A percentile compares a stretch with the other conserved stretches of the same genome.
Conservation (phyloP, 2,888 invertebrate species). For the Zygogramma bicolorata region DNA sequence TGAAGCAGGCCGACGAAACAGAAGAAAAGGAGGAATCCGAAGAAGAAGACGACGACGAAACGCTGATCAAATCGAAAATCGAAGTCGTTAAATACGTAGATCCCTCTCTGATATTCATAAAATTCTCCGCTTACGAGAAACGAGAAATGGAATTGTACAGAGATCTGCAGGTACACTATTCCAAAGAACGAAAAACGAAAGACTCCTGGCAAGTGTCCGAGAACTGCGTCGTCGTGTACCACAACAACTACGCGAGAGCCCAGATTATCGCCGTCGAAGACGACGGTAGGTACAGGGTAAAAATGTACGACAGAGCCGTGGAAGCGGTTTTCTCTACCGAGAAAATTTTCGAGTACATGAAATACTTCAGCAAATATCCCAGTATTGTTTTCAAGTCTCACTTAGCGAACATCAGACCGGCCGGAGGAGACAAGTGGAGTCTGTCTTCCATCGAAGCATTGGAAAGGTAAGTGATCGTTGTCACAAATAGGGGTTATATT, state of each 20-base stretch:
- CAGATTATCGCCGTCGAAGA: slow-evolving; percentile 67
- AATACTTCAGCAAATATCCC: slow-evolving; percentile 68
- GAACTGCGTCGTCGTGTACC: slow-evolving; percentile 67
- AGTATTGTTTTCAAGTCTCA: slow-evolving; percentile 77
- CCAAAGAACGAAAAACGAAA: slow-evolving; percentile 35
- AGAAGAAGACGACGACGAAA: slow-evolving; percentile 40
- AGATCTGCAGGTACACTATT: slow-evolving; percentile 54
- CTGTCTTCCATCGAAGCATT: slow-evolving; percentile 73
- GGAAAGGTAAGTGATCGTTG: slow-evolving; percentile 29
- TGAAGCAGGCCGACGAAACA: slow-evolving; percentile 49
- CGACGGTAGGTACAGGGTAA: slow-evolving; percentile 68
- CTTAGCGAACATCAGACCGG: slow-evolving; percentile 77
- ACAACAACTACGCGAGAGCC: slow-evolving; percentile 75
- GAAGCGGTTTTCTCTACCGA: slow-evolving; percentile 63
- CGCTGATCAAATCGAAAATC: slow-evolving; percentile 47
- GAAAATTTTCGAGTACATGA: slow-evolving; percentile 42
- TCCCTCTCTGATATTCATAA: slow-evolving; percentile 61
- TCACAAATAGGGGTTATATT: no score
- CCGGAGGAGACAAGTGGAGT: slow-evolving; percentile 75
- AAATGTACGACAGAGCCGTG: slow-evolving; percentile 76
- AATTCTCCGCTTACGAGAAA: slow-evolving; percentile 62
- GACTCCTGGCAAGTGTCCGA: slow-evolving; percentile 50
- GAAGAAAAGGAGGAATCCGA: slow-evolving; percentile 47
- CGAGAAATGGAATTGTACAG: slow-evolving; percentile 47
- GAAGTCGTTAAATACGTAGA: slow-evolving; percentile 54